phyloP scores from a whole-genome alignment of 2,888 invertebrate genomes.

The Baccha elongata region DNA sequence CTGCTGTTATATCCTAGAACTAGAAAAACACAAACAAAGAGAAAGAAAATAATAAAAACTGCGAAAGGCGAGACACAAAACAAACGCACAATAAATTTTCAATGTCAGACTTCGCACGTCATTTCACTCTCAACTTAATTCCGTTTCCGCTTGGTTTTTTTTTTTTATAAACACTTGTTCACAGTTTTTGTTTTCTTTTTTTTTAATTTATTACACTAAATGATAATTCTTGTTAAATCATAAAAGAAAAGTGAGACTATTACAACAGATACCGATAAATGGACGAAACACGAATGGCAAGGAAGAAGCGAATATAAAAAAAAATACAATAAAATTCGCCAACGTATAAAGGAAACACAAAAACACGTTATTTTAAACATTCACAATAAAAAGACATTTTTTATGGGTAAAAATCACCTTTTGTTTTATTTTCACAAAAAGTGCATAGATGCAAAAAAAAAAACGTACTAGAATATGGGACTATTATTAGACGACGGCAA shows the following conservation, averaged over 20 bases:
- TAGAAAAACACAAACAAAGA: not conserved
- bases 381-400: constrained; percentile 7
- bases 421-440: constrained; percentile 21
- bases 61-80: constrained; percentile 69
- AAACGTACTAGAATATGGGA: constrained; percentile 32
- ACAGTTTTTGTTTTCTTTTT: constrained; percentile 24
- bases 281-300: constrained; percentile 13
- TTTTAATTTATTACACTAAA: constrained; percentile 57
- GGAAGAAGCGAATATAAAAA: constrained; percentile 17
- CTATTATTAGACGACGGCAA: constrained; percentile 37
- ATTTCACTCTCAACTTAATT: constrained; percentile 54
- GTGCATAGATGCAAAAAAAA: constrained; percentile 26
- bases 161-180: constrained; percentile 57
- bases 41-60: constrained; percentile 26
- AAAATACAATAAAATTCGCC: constrained; percentile 55
- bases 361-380: constrained; percentile 12
- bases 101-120: constrained; percentile 64
- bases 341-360: constrained; percentile 28
- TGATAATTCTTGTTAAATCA: constrained; percentile 66
- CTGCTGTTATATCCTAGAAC: constrained; percentile 43
- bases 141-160: constrained; percentile 59
- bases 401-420: constrained; percentile 20
- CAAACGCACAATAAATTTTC: constrained; percentile 70
- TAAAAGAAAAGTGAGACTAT: constrained; percentile 51
- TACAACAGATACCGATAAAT: constrained; percentile 50